Evolutionary conservation across 2,888 invertebrate genomes (phyloP).

Genomic region (Trileptium ribeirensis): DNA sequence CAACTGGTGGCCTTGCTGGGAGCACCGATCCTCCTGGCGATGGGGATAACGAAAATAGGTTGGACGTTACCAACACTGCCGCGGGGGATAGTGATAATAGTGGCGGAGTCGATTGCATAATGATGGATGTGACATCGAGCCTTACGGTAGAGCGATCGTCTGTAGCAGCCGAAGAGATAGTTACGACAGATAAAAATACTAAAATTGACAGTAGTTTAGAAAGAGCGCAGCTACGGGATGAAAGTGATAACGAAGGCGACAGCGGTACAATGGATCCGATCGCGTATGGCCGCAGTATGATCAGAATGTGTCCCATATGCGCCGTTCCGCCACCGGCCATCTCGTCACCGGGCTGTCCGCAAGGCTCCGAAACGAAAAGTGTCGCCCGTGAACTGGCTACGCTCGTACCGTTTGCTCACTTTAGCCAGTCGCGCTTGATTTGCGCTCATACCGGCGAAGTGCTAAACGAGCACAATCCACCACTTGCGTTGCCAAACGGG

Average conservation of each 20-base stretch:
- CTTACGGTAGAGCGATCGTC: not conserved
- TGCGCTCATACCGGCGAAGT: conserved; percentile 81
- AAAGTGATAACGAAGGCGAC: not conserved
- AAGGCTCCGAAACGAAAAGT: no score
- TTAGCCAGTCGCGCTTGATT: conserved; percentile 86
- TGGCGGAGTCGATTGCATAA: not conserved
- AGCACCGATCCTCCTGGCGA: not conserved
- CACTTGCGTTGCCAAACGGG: conserved; percentile 97
- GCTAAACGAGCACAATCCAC: conserved; percentile 93
- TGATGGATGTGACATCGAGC: not conserved
- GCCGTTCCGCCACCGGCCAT: conserved; percentile 61
- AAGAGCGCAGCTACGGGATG: no score
- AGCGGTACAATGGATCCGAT: not conserved
- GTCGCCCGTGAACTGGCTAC: conserved; percentile 46
- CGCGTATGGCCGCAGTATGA: not conserved
- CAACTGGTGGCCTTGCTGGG: not conserved
- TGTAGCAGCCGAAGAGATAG: not conserved
- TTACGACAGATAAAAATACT: no score
- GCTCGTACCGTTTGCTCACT: conserved; percentile 79
- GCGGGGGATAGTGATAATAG: not conserved
- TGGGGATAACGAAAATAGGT: not conserved
- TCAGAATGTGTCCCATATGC: conserved; percentile 77
- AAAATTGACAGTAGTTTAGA: no score
- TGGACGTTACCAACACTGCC: not conserved
- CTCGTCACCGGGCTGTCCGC: no score